Base-by-base conservation (phyloP, 2,113 vertebrate species). In the Chascanopsetta lugubris region DNA sequence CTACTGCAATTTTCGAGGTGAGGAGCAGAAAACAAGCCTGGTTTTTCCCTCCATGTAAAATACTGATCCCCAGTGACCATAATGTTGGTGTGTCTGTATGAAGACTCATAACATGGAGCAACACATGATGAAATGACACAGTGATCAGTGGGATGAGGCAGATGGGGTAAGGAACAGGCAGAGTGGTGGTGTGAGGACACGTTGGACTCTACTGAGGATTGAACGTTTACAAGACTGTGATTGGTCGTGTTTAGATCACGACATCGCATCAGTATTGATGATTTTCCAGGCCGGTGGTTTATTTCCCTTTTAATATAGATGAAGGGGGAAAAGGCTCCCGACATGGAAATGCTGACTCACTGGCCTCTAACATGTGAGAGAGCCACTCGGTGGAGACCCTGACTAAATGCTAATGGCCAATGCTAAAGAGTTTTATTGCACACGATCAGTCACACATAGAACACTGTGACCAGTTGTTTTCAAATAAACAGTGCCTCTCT, bases 391-490 rank as follows among this genome's bases (percentile, higher is more conserved):
- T 24, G 47, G 18, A 6, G 26, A 6, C 30, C 6, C 51, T n/a
- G 10, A 47, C 20, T 54, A 29, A 51, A 4, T n/a, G 38, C n/a
- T 18, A 69, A 69, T 60, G 27, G n/a, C 51, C 61, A 43, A 55
- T 47, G 57, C 50, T 21, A 34, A 63, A 57, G 26, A 10, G 20
- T 40, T 63, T 63, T 57, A 64, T 38, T 48, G 24, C 47, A 61
- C 26, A 29, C 46, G 29, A 59, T 12, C 56, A 45, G 27, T 15
- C 49, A 55, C 68, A 43, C 42, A 30, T 13, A 21, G 11, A 54
- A 32, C 3, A 5, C n/a, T 9, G 24, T 8, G 8, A 20, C n/a
- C n/a, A n/a, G n/a, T n/a, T n/a, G n/a, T n/a, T n/a, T n/a, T n/a
- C n/a, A n/a, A n/a, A n/a, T n/a, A n/a, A n/a, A n/a, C n/a, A n/a